Evolutionary conservation across 2,888 invertebrate genomes (phyloP), one percentile per base, ranked within the genome.

Genomic region (Gisinianus flammeolus): DNA sequence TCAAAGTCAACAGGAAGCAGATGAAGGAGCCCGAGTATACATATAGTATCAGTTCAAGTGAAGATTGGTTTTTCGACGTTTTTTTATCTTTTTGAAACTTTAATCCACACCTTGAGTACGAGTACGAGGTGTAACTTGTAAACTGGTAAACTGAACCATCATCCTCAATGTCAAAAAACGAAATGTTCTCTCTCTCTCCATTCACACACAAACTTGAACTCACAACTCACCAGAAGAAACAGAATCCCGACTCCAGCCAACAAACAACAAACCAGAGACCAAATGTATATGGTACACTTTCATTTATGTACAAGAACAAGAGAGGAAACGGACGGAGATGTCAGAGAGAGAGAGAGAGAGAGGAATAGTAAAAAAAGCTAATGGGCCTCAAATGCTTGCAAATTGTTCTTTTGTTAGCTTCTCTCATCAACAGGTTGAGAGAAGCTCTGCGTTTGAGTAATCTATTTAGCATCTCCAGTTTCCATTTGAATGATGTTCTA

Each of bases 11-110:
- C 56, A 71, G 71, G 19, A 44, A 68, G 35, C 70, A 70, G n/a
- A n/a, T n/a, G n/a, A n/a, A n/a, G 71, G 56, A 54, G 56, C 56
- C 70, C 26, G 54, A 52, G 54, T 26, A 70, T 68, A 19, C 68
- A 4, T 16, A n/a, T 54, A 4, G 3, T 54, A n/a, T 54, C 28
- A 30, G 30, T 16, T 26, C 4, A 22, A 64, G n/a, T 64, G 12
- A 54, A 52, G 56, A 56, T 56, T 28, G 71, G n/a, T 54, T 26
- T 66, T 33, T 64, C 56, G 69, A 78, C 80, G 80, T 80, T 78
- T 31, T n/a, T n/a, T n/a, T n/a, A n/a, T n/a, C n/a, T n/a, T n/a
- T 58, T 73, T 66, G 78, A 68, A 75, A 76, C 62, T 76, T 80
- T 72, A 78, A 76, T 78, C 67, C 31, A 58, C 12, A 64, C 31